A percentile compares a stretch with the other conserved stretches of the same genome.
Evolutionary conservation across 2,113 vertebrate species (phyloP).

Genomic region (Rhynchopsitta pachyrhyncha): DNA sequence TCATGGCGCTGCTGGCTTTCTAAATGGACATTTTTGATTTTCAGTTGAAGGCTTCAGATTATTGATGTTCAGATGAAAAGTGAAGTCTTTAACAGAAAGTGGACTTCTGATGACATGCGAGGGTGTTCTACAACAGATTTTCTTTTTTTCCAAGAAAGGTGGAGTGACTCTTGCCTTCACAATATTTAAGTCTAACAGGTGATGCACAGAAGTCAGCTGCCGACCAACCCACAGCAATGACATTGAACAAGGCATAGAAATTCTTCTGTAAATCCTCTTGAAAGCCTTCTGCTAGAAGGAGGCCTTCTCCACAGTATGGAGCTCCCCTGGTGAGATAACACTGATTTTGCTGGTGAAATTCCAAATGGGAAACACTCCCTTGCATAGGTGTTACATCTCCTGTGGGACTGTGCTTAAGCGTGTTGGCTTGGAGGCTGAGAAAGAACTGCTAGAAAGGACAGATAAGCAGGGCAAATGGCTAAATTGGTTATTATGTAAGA

Average conservation of each 20-base stretch:
- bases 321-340: not conserved
- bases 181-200: not conserved
- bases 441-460: not conserved
- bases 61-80: not conserved
- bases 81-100: not conserved
- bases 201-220: not conserved
- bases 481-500: not conserved
- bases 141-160: not conserved
- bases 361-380: not conserved
- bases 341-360: not conserved
- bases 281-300: not conserved
- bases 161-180: not conserved
- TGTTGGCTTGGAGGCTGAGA: not conserved
- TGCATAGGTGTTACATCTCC: not conserved
- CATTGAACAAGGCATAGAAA: not conserved
- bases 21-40: not conserved
- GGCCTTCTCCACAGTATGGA: not conserved
- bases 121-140: not conserved
- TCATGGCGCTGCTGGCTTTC: not conserved
- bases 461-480: not conserved
- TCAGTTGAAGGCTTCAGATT: not conserved
- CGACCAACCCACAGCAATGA: fast-evolving
- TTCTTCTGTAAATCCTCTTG: not conserved
- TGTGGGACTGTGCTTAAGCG: fast-evolving
- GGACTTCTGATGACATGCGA: not conserved